Percentiles rank a stretch among this genome's conserved stretches.
Conservation (phyloP, 2,113 vertebrate genomes). For the Emydocephalus ijimae region DNA sequence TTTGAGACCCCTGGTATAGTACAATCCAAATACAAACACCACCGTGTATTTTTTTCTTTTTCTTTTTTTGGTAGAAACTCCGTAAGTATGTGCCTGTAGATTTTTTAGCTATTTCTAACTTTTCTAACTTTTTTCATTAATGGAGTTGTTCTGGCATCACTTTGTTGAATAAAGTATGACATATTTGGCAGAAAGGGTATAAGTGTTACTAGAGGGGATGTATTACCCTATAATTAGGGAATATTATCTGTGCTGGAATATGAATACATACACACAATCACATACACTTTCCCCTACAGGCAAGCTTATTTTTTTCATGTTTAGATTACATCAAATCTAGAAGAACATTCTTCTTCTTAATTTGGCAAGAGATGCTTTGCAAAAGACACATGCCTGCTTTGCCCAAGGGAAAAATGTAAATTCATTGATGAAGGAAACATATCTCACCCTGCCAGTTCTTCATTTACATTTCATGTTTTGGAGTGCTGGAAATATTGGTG, state of each 20-base stretch:
- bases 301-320: slow-evolving; percentile 27
- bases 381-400: background rate
- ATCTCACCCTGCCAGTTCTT: slow-evolving; percentile 17
- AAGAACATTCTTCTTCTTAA: background rate
- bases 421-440: slow-evolving; percentile 3
- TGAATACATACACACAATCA: slow-evolving; percentile 1
- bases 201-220: slow-evolving; percentile 28
- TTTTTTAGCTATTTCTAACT: background rate
- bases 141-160: background rate
- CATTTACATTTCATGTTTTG: slow-evolving; percentile 27
- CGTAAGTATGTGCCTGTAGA: background rate
- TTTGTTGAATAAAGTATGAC: slow-evolving; percentile 32
- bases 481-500: slow-evolving; percentile 37
- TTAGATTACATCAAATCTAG: background rate
- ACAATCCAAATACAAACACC: background rate
- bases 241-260: slow-evolving; percentile 22
- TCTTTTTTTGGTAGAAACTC: background rate
- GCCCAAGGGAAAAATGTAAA: slow-evolving; percentile 25
- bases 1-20: background rate
- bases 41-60: background rate
- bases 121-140: background rate
- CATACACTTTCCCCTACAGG: slow-evolving; percentile 11
- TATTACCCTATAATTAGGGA: slow-evolving; percentile 42
- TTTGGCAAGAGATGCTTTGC: slow-evolving; percentile 43
- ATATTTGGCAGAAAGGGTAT: slow-evolving; percentile 38